Evolutionary conservation across 2,113 vertebrate genomes (phyloP).

Genomic region (Marcusenius ussheri): DNA sequence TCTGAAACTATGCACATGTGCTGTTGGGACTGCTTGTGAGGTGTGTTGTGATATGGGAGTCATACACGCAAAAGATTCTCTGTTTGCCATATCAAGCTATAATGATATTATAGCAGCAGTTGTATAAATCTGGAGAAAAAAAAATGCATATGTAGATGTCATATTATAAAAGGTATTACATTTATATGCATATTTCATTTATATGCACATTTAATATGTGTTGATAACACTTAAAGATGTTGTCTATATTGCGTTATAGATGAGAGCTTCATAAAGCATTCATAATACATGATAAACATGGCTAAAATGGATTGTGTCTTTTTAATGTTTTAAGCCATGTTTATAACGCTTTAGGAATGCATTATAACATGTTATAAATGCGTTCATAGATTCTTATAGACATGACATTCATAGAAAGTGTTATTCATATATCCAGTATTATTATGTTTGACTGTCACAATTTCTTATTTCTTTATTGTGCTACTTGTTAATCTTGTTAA

Average conservation of each 20-base stretch:
- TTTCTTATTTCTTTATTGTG: not conserved
- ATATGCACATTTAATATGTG: not conserved
- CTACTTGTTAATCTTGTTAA: not conserved
- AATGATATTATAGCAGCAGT: not conserved
- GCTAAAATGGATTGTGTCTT: not conserved
- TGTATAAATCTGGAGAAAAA: not conserved
- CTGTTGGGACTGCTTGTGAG: slow-evolving; percentile 59
- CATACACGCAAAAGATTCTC: slow-evolving; percentile 26
- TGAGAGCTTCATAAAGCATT: not conserved
- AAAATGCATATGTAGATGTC: not conserved
- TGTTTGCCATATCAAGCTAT: not conserved
- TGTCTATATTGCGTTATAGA: not conserved
- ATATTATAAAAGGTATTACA: not conserved
- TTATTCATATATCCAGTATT: not conserved
- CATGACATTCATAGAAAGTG: not conserved
- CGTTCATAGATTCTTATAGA: not conserved
- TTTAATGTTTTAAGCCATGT: not conserved
- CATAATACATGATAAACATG: not conserved
- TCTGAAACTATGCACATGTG: slow-evolving; percentile 51
- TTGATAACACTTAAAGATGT: not conserved
- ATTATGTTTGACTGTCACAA: not conserved
- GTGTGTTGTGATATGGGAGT: slow-evolving; percentile 50
- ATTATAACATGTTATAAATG: not conserved
- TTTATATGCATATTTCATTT: not conserved
- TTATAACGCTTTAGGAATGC: not conserved